These are phyloP conservation scores for Pomacea canaliculata DNA, from an alignment of 2,888 invertebrate species.

Conservation along the genomic window DNA sequence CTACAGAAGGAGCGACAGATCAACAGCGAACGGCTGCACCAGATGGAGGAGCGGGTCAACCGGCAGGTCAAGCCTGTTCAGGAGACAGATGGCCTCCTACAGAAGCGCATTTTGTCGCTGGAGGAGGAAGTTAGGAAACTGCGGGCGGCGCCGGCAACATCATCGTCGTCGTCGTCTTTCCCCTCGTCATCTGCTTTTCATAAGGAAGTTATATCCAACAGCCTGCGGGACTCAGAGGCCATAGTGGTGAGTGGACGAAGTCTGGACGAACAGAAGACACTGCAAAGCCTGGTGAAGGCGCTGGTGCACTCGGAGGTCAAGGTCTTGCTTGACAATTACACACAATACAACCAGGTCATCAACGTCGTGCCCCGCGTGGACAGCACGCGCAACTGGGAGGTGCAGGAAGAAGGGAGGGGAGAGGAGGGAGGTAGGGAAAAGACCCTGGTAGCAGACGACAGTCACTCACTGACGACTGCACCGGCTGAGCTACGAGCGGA, in stretches of 20 bases:
- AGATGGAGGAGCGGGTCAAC: constrained; percentile 24
- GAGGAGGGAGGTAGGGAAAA: too few species aligned
- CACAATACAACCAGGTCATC: constrained; percentile 30
- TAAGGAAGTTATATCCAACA: background rate
- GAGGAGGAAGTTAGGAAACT: constrained; percentile 14
- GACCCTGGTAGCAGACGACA: background rate
- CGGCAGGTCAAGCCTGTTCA: background rate
- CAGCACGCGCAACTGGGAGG: constrained; percentile 5
- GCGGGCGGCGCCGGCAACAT: background rate
- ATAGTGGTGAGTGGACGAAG: background rate
- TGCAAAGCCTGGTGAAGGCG: constrained; percentile 15
- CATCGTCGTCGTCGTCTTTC: background rate
- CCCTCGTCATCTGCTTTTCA: background rate
- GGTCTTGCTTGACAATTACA: constrained; percentile 29
- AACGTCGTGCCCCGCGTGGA: constrained; percentile 20
- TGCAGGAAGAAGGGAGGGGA: too few species aligned
- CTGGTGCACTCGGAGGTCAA: constrained; percentile 32
- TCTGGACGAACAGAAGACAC: constrained; percentile 12
- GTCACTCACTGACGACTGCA: background rate
- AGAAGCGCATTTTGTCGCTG: background rate
- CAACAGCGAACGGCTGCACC: constrained; percentile 17
- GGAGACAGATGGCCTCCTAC: background rate
- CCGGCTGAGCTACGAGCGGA: background rate
- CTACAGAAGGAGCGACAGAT: constrained; percentile 35
- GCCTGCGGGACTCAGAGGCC: background rate